Conservation (phyloP, 2,888 invertebrate genomes). For the Lithodes maja region DNA sequence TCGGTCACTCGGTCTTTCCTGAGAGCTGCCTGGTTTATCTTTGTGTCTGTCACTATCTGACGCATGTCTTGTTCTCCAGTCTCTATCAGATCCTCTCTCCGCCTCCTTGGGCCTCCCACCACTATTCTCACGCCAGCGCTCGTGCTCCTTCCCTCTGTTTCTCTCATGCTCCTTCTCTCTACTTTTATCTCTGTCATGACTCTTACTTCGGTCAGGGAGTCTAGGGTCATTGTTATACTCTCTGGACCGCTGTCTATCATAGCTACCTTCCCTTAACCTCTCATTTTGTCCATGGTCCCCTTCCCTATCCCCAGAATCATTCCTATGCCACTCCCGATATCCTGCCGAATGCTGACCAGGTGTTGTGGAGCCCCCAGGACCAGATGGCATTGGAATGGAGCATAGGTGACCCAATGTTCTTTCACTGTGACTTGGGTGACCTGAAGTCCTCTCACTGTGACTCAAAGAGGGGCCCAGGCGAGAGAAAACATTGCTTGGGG, state of each 20-base stretch:
- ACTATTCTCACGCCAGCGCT: slow-evolving; percentile 18
- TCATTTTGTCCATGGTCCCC: neutral
- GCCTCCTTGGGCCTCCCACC: neutral
- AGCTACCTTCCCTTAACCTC: slow-evolving; percentile 14
- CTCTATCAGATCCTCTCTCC: slow-evolving; percentile 19
- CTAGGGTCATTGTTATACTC: neutral
- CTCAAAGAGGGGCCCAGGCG: neutral
- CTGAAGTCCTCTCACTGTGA: too few relatives aligned
- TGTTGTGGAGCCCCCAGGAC: neutral
- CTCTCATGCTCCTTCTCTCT: neutral
- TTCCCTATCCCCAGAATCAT: neutral
- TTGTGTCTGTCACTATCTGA: slow-evolving; percentile 16
- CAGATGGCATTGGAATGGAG: neutral
- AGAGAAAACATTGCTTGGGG: neutral
- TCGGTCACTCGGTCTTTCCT: slow-evolving; percentile 36
- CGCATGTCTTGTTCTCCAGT: neutral
- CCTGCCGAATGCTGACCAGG: neutral
- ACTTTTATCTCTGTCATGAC: neutral
- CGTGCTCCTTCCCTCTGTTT: neutral
- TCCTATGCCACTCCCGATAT: neutral
- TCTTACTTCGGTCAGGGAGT: neutral
- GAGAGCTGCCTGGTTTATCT: slow-evolving; percentile 26
- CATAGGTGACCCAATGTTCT: neutral
- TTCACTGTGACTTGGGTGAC: neutral
- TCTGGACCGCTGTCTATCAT: neutral